Evolutionary conservation across 2,797 vertebrate species (phyloP).

Genomic region (Cuculus canorus): DNA sequence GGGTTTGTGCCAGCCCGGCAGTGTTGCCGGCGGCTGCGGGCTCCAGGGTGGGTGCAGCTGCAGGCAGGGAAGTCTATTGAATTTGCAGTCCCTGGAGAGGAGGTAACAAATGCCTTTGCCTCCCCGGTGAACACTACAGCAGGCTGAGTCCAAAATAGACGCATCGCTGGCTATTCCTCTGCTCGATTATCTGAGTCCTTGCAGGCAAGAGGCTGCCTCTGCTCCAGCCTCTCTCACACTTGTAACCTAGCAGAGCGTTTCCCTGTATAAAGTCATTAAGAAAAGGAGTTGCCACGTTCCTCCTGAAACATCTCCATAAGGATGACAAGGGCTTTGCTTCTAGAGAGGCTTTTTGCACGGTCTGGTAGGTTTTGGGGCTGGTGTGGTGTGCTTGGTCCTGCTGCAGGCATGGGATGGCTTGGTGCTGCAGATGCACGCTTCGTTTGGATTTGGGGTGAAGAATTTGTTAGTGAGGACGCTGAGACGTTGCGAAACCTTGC

Average conservation of each 20-base stretch:
- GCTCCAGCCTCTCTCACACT: neutral
- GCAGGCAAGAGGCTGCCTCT: slow-evolving; percentile 16
- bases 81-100: slow-evolving; percentile 16
- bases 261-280: neutral
- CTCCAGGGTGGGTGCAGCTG: neutral
- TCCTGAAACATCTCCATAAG: neutral
- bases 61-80: neutral
- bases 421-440: neutral
- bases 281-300: neutral
- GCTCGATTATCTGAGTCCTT: neutral
- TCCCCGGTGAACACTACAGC: neutral
- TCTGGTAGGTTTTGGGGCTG: neutral
- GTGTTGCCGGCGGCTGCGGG: neutral
- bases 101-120: slow-evolving; percentile 25
- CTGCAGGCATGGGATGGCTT: accelerated
- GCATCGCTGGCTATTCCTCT: neutral
- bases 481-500: neutral
- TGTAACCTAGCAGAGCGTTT: slow-evolving; percentile 17
- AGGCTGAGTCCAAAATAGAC: slow-evolving; percentile 27
- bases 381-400: neutral
- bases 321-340: neutral
- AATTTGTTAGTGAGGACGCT: neutral
- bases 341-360: neutral
- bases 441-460: neutral
- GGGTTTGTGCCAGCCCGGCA: neutral